A percentile compares a stretch with the other conserved stretches of the same genome.
Evolutionary conservation across 2,113 vertebrate species (phyloP).

Genomic region (Hystrix cristata): DNA sequence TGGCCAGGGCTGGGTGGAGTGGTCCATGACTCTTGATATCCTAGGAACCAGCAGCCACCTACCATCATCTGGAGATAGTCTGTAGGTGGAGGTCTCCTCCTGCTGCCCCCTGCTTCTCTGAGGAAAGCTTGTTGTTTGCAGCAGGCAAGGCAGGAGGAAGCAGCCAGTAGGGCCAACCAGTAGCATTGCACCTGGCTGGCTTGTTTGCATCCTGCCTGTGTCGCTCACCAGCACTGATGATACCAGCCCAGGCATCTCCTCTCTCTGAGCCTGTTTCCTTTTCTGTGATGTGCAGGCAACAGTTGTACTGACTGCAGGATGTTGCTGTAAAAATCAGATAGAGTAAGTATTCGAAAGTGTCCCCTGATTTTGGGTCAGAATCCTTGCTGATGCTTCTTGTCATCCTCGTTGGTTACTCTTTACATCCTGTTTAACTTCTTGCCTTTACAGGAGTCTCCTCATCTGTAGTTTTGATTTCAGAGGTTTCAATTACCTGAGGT

Average conservation of each 20-base stretch:
- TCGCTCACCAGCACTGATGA: accelerated
- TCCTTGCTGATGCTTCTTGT: neutral
- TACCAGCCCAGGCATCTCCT: neutral
- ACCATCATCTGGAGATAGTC: neutral
- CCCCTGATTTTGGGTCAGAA: neutral
- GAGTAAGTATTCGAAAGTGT: neutral
- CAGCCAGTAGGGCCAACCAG: neutral
- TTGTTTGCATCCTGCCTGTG: neutral
- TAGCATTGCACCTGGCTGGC: neutral
- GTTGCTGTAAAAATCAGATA: neutral
- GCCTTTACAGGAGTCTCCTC: neutral
- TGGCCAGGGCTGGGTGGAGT: neutral
- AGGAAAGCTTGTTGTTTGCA: neutral
- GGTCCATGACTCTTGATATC: neutral
- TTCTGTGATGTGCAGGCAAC: neutral
- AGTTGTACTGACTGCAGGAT: neutral
- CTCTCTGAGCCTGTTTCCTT: neutral
- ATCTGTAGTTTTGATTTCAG: neutral
- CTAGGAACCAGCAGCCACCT: neutral
- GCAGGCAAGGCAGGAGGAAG: neutral
- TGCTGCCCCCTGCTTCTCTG: neutral
- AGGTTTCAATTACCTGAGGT: neutral
- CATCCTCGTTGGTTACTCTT: neutral
- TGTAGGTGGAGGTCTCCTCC: neutral
- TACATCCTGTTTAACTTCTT: neutral